Percentiles rank a stretch among this genome's conserved stretches.
phyloP scores from a whole-genome alignment of 2,113 vertebrate genomes.

The Dipodomys ordii region DNA sequence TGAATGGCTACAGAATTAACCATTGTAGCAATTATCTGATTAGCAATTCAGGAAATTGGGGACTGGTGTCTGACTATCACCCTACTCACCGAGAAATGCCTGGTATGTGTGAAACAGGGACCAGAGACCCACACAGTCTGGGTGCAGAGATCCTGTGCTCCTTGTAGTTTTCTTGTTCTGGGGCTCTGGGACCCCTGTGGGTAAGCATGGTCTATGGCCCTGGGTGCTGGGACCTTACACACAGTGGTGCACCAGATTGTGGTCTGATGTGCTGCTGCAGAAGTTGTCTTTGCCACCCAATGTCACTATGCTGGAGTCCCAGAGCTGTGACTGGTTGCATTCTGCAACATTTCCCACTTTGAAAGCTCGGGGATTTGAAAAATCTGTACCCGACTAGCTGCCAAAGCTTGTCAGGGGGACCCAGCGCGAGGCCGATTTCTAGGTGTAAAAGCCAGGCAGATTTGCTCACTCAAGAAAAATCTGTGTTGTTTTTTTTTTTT shows the following conservation, averaged over 20 bases:
- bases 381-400: slow-evolving; percentile 80
- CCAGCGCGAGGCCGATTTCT: slow-evolving; percentile 70
- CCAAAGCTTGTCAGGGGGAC: slow-evolving; percentile 79
- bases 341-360: slow-evolving; percentile 81
- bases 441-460: slow-evolving; percentile 83
- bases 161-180: no score
- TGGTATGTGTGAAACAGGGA: not conserved
- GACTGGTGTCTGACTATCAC: slow-evolving; percentile 20
- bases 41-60: slow-evolving; percentile 80
- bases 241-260: slow-evolving; percentile 38
- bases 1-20: slow-evolving; percentile 76
- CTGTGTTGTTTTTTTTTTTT: slow-evolving; percentile 79
- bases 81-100: not conserved
- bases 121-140: not conserved
- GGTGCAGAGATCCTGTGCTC: not conserved
- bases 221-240: not conserved
- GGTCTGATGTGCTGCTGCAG: slow-evolving; percentile 52
- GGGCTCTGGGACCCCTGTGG: rapidly evolving
- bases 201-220: not conserved
- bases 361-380: slow-evolving; percentile 74
- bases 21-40: slow-evolving; percentile 79
- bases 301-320: slow-evolving; percentile 74
- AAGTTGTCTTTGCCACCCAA: slow-evolving; percentile 73
- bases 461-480: slow-evolving; percentile 81
- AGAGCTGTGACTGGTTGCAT: slow-evolving; percentile 75